These are phyloP conservation scores for Pardosa pseudoannulata DNA, from an alignment of 2,888 invertebrate genomes.

Conservation along the genomic window DNA sequence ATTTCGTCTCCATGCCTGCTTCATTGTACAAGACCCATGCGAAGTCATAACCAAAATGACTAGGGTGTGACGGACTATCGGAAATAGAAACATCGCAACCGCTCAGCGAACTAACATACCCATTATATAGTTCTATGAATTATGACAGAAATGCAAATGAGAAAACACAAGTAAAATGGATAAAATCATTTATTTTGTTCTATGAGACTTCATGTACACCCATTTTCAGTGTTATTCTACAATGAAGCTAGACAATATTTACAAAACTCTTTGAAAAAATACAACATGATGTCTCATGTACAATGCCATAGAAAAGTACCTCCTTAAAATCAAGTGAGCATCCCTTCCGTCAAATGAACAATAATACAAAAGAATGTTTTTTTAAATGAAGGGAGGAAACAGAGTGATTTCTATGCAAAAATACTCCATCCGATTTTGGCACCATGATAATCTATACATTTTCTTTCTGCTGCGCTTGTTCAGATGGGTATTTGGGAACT, in stretches of 20 bases:
- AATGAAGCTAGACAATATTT: slow-evolving; percentile 43
- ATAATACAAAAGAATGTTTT: background rate
- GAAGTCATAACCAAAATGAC: no score
- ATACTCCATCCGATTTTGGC: slow-evolving; percentile 18
- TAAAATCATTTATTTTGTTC: slow-evolving; percentile 56
- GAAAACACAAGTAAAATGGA: slow-evolving; percentile 18
- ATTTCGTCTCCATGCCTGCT: no score
- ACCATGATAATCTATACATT: background rate
- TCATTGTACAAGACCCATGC: no score
- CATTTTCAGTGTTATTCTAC: slow-evolving; percentile 38
- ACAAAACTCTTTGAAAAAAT: slow-evolving; percentile 35
- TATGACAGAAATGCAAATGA: no score
- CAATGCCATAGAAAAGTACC: slow-evolving; percentile 32
- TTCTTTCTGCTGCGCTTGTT: slow-evolving; percentile 6
- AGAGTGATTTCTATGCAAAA: background rate
- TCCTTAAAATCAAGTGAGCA: background rate
- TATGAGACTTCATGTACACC: slow-evolving; percentile 48
- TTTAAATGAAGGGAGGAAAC: background rate
- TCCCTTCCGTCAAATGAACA: background rate
- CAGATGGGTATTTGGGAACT: slow-evolving; percentile 35
- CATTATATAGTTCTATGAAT: no score
- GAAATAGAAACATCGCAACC: no score
- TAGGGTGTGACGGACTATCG: no score
- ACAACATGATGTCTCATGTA: slow-evolving; percentile 38
- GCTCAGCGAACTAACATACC: no score